Evolutionary conservation across 2,797 vertebrate species (phyloP), one percentile per base, ranked within the genome.

Genomic region (Gallinago solitaria): DNA sequence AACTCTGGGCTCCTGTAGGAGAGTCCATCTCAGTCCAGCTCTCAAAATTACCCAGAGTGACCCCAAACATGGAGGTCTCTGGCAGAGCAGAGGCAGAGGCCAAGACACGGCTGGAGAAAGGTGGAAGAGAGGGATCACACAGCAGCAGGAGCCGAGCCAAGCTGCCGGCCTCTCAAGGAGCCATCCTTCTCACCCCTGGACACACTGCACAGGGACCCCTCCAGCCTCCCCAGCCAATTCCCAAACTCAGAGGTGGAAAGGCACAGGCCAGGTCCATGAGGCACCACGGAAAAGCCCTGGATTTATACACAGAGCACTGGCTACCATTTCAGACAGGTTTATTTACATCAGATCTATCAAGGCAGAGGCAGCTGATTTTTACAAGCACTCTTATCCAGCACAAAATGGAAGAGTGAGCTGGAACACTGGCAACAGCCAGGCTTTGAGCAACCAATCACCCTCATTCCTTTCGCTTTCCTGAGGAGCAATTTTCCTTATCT

Each of bases 141-240:
- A 37, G 61, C 25, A 77, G 21, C 2, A 3, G 80, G 41, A 68
- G 19, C 16, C 35, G 24, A 89, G 41, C 16, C 35, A 21, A 89
- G 41, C 10, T 7, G 2, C 45, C 0, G 0, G 9, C 47, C 30
- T 45, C 7, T 2, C 0, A 0, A 84, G n/a, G 27, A 65, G 8
- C n/a, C 4, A 1, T 5, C 23, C 28, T 80, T 87, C 48, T 48
- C 39, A 68, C 2, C 7, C 16, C 6, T 1, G 4, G 18, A 6
- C 39, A 74, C 1, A 1, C 27, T 28, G 20, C 37, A 33, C 1
- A 2, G 27, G 11, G 11, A 69, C 16, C 8, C 20, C 19, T 11
- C 4, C n/a, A 56, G 32, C 16, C 24, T 64, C 37, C 27, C 16
- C 28, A 50, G n/a, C 24, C n/a, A n/a, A 11, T 30, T 70, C 76